Percentiles rank a stretch among this genome's conserved stretches.
Conservation (phyloP, 2,888 invertebrate genomes). For the Melanargia galathea region DNA sequence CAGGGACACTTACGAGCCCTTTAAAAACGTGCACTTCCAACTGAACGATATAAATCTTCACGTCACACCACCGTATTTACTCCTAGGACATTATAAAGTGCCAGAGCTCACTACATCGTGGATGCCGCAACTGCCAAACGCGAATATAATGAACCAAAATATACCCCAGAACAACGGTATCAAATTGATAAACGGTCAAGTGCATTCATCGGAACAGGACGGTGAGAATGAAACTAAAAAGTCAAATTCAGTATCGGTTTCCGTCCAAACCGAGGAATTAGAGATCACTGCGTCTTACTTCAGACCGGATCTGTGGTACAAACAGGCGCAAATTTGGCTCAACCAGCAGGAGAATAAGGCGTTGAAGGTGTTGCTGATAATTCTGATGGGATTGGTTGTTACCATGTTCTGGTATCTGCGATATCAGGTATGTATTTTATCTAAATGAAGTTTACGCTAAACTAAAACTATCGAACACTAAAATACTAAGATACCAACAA, state of each 20-base stretch:
- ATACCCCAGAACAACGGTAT: constrained; percentile 54
- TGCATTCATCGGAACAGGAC: constrained; percentile 62
- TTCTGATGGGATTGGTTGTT: constrained; percentile 86
- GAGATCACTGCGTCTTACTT: constrained; percentile 68
- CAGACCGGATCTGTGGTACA: constrained; percentile 70
- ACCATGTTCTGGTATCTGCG: constrained; percentile 89
- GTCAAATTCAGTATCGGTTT: constrained; percentile 71
- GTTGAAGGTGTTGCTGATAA: constrained; percentile 85
- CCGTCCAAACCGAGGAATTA: constrained; percentile 83
- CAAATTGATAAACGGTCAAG: constrained; percentile 70
- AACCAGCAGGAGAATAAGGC: constrained; percentile 90
- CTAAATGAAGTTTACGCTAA: no score
- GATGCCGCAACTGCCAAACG: constrained; percentile 68
- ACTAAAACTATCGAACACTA: no score
- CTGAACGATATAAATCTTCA: constrained; percentile 70
- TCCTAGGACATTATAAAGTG: constrained; percentile 87
- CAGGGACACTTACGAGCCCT: constrained; percentile 71
- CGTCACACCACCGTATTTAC: constrained; percentile 71
- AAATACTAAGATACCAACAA: no score
- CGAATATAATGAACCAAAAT: constrained; percentile 58
- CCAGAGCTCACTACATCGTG: constrained; percentile 83
- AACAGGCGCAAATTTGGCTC: constrained; percentile 82
- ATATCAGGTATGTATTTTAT: constrained; percentile 81
- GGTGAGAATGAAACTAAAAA: constrained; percentile 74
- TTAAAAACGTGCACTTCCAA: constrained; percentile 75